phyloP scores from a whole-genome alignment of 2,113 vertebrate species.

The Pampusana beccarii region DNA sequence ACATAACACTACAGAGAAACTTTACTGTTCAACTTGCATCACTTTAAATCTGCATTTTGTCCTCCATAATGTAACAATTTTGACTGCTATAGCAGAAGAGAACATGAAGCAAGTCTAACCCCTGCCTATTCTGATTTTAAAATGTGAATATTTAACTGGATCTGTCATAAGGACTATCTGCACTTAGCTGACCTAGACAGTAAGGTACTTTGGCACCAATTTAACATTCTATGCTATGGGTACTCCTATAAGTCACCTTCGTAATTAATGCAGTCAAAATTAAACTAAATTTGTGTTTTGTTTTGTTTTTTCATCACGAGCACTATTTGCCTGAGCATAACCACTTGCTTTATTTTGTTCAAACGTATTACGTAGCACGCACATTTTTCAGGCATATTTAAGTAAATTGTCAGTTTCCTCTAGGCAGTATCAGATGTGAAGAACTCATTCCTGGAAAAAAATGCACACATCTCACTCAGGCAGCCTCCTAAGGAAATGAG shows the following conservation, averaged over 20 bases:
- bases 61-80: neutral
- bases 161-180: neutral
- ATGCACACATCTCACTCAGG: neutral
- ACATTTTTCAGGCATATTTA: neutral
- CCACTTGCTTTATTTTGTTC: neutral
- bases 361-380: accelerated
- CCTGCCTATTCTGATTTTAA: neutral
- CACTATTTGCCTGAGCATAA: neutral
- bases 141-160: neutral
- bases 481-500: neutral
- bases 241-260: neutral
- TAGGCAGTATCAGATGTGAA: neutral
- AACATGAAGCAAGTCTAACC: neutral
- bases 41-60: neutral
- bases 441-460: neutral
- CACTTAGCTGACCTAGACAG: neutral
- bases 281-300: accelerated
- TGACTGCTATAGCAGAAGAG: neutral
- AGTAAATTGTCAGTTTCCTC: neutral
- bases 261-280: neutral
- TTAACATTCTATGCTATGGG: neutral
- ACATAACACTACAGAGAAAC: neutral
- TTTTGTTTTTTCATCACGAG: neutral
- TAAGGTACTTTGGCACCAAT: neutral
- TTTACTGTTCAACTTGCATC: neutral